phyloP scores from a whole-genome alignment of 2,888 invertebrate genomes.

The Seira ritae region DNA sequence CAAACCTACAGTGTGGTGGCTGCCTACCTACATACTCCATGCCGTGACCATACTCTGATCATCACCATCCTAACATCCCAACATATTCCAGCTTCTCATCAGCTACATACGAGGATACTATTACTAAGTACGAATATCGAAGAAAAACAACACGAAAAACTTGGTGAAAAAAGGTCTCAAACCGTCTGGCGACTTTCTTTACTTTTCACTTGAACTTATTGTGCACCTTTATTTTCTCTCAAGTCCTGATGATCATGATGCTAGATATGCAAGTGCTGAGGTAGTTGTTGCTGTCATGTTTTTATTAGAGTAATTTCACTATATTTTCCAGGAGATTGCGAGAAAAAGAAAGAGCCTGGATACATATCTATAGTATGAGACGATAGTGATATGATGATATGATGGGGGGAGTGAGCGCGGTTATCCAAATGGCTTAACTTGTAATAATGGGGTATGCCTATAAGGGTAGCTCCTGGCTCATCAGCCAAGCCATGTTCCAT shows the following conservation, averaged over 20 bases:
- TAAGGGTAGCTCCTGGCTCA: too few species aligned
- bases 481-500: too few species aligned
- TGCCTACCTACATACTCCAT: background rate
- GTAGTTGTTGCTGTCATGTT: constrained; percentile 59
- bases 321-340: constrained; percentile 26
- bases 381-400: background rate
- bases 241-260: constrained; percentile 25
- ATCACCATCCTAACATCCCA: too few species aligned
- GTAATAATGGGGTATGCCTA: background rate
- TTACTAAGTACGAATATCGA: background rate
- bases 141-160: background rate
- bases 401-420: background rate
- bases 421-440: background rate
- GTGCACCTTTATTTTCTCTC: constrained; percentile 36
- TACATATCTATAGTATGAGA: background rate
- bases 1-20: background rate
- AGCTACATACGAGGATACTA: constrained; percentile 23
- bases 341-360: background rate
- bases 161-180: constrained; percentile 2
- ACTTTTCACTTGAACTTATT: constrained; percentile 21
- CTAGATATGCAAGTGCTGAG: constrained; percentile 46
- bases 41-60: constrained; percentile 13
- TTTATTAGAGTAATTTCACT: constrained; percentile 60
- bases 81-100: constrained; percentile 29
- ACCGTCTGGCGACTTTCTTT: constrained; percentile 52